Percentiles rank a stretch among this genome's conserved stretches.
phyloP scores from a whole-genome alignment of 2,113 vertebrate genomes.

The Tenebrosternarchus preto region DNA sequence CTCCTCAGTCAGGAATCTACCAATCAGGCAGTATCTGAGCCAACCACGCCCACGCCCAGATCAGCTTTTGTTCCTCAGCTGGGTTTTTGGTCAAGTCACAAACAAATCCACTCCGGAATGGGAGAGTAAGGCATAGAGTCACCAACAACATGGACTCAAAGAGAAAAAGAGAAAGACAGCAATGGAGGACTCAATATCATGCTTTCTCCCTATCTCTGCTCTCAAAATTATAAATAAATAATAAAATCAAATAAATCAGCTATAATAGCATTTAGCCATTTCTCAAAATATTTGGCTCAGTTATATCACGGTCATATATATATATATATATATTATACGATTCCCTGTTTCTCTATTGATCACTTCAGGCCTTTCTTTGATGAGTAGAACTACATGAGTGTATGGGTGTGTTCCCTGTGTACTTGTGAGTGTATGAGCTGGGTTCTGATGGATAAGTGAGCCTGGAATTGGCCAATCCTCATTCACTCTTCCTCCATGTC shows the following conservation, averaged over 20 bases:
- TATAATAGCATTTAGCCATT: constrained; percentile 29
- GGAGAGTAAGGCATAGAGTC: constrained; percentile 39
- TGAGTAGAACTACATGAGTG: constrained; percentile 30
- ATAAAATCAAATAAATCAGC: constrained; percentile 10
- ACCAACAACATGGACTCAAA: constrained; percentile 24
- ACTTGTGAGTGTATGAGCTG: constrained; percentile 28
- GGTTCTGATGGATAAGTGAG: not conserved
- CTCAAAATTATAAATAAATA: constrained; percentile 9
- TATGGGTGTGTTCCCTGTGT: constrained; percentile 25
- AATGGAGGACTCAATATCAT: constrained; percentile 23
- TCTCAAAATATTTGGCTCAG: constrained; percentile 57
- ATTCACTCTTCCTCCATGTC: not conserved
- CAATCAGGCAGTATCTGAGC: not conserved
- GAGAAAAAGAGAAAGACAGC: constrained; percentile 46
- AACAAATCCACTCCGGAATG: constrained; percentile 25
- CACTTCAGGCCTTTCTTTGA: constrained; percentile 23
- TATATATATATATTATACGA: not conserved
- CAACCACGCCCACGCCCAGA: not conserved
- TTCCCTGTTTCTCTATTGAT: constrained; percentile 12
- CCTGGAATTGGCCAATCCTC: not conserved
- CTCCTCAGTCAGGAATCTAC: not conserved
- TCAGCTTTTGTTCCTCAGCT: not conserved
- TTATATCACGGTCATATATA: not conserved
- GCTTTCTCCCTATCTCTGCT: constrained; percentile 31
- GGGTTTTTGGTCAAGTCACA: constrained; percentile 17